Evolutionary conservation across 2,888 invertebrate species (phyloP).

Genomic region (Ophion ventricosus): DNA sequence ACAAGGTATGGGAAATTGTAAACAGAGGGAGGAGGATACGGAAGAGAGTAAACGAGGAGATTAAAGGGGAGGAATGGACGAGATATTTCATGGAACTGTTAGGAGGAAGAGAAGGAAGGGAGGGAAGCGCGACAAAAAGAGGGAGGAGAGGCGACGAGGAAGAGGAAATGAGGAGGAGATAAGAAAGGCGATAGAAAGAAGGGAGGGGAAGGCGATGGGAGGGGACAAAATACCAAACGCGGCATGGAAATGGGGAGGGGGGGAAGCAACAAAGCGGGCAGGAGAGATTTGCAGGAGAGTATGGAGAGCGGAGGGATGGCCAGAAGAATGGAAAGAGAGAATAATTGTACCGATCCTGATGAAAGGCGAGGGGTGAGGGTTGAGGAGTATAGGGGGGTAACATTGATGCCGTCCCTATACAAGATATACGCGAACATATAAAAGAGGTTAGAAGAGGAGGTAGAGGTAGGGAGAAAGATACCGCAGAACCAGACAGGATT

Average conservation of each 20-base stretch:
- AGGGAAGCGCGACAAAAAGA: no score
- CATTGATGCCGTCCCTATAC: constrained; percentile 42
- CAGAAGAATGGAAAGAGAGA: constrained; percentile 38
- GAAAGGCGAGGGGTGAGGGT: neutral
- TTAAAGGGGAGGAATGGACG: constrained; percentile 13
- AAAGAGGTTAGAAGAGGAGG: constrained; percentile 1
- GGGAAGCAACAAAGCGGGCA: neutral
- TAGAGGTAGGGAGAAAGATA: neutral
- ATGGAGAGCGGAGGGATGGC: constrained; percentile 8
- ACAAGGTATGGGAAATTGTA: constrained; percentile 25
- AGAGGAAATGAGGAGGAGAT: constrained; percentile 2
- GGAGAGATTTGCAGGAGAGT: neutral
- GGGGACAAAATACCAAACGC: constrained; percentile 23
- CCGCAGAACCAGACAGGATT: no score
- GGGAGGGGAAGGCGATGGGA: constrained; percentile 11
- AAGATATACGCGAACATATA: constrained; percentile 30
- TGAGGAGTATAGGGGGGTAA: constrained; percentile 51
- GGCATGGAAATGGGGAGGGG: constrained; percentile 35
- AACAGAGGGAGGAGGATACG: constrained; percentile 31
- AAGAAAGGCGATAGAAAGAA: neutral
- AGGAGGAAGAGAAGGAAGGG: neutral
- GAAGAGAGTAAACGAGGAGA: constrained; percentile 4
- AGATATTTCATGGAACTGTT: constrained; percentile 26
- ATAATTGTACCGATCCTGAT: constrained; percentile 25
- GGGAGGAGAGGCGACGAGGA: neutral